phyloP scores from a whole-genome alignment of 2,888 invertebrate genomes.

The Cerceris ruficornis region DNA sequence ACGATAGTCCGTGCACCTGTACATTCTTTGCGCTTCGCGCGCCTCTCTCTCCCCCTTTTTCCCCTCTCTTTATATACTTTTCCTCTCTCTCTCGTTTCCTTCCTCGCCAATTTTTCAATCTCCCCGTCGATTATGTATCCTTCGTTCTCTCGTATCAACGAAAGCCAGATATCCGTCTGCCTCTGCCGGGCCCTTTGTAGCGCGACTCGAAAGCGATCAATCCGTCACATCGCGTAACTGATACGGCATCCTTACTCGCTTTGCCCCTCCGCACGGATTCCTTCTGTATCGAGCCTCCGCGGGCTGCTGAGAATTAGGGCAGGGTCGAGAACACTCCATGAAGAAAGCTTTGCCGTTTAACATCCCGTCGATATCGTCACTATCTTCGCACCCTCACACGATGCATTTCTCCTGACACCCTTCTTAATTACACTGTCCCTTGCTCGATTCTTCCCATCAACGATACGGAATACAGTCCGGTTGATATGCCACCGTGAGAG shows the following conservation, averaged over 20 bases:
- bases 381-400: slow-evolving; percentile 15
- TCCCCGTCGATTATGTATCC: neutral
- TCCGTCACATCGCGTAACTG: slow-evolving; percentile 9
- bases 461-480: too few relatives aligned
- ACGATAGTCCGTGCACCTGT: slow-evolving; percentile 68
- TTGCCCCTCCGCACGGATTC: neutral
- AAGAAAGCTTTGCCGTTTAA: slow-evolving; percentile 23
- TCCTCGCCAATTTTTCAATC: slow-evolving; percentile 6
- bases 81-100: neutral
- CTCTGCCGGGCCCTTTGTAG: slow-evolving; percentile 2
- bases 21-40: slow-evolving; percentile 54
- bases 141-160: neutral
- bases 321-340: slow-evolving; percentile 49
- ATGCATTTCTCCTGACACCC: neutral
- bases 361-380: slow-evolving; percentile 12
- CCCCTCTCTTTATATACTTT: neutral
- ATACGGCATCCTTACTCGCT: neutral
- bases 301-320: slow-evolving; percentile 38
- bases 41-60: slow-evolving; percentile 1
- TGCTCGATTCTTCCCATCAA: too few relatives aligned
- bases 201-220: slow-evolving; percentile 20
- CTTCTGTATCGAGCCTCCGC: slow-evolving; percentile 15
- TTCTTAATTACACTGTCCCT: neutral
- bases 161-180: neutral
- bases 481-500: too few relatives aligned